These are phyloP conservation scores for Corythornis cristatus DNA, from an alignment of 2,113 vertebrate species.

Conservation along the genomic window DNA sequence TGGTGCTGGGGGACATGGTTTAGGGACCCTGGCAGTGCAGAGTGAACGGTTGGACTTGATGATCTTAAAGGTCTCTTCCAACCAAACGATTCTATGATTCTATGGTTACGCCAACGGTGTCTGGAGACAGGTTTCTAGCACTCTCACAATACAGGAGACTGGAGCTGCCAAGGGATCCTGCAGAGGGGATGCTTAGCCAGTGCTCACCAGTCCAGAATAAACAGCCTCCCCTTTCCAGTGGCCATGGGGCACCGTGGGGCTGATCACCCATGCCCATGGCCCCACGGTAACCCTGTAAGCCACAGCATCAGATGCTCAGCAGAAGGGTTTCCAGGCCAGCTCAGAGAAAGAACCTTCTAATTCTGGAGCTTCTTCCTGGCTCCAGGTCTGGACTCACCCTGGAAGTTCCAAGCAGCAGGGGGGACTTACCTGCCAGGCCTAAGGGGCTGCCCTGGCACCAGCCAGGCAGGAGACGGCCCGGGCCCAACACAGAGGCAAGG, in stretches of 20 bases:
- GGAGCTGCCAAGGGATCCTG: neutral
- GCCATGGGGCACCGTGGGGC: accelerated
- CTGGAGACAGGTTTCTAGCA: neutral
- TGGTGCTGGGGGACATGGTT: too few species aligned
- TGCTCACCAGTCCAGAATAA: accelerated
- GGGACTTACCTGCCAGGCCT: slow-evolving; percentile 11
- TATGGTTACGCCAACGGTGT: accelerated
- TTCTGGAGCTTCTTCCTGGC: neutral
- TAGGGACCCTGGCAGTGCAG: too few species aligned
- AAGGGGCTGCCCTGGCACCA: neutral
- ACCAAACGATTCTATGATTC: too few species aligned
- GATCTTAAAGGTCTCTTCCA: too few species aligned
- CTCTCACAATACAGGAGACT: neutral
- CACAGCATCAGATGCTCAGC: accelerated
- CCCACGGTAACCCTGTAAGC: neutral
- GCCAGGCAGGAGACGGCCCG: neutral
- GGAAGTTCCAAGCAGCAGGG: neutral
- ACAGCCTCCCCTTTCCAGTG: neutral
- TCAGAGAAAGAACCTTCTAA: neutral
- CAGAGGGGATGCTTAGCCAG: neutral
- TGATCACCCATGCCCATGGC: accelerated
- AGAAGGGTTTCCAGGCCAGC: neutral
- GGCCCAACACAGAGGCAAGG: neutral
- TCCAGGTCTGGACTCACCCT: neutral
- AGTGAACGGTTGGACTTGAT: too few species aligned